Evolutionary conservation across 2,888 invertebrate species (phyloP).

Genomic region (Caenorhabditis becei): DNA sequence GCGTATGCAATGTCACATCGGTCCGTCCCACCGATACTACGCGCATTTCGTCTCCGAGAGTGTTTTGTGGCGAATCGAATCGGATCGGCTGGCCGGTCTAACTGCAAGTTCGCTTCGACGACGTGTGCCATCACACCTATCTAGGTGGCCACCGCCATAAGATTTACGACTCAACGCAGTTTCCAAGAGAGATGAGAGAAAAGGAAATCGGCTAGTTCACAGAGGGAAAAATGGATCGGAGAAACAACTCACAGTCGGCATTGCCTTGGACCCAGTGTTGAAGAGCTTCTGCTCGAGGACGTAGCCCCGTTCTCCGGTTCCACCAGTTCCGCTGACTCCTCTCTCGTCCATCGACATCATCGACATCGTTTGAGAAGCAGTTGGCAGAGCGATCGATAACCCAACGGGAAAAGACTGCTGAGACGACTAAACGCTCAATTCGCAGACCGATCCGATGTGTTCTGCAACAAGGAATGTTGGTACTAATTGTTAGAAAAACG

Average conservation of each 20-base stretch:
- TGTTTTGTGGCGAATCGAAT: conserved; percentile 33
- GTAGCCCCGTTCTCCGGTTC: conserved; percentile 37
- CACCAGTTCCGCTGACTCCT: conserved; percentile 24
- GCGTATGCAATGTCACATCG: conserved; percentile 49
- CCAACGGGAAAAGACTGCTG: conserved; percentile 3
- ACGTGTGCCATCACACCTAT: conserved; percentile 29
- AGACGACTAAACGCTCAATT: conserved; percentile 8
- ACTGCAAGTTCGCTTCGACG: conserved; percentile 19
- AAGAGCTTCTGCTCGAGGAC: conserved; percentile 64
- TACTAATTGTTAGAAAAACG: neutral
- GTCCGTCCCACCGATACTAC: conserved; percentile 35
- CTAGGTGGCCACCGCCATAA: conserved; percentile 2
- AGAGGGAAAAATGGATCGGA: conserved; percentile 3
- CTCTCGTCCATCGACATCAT: conserved; percentile 61
- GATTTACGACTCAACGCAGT: conserved; percentile 27
- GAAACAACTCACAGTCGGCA: conserved; percentile 63
- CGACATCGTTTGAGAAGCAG: conserved; percentile 34
- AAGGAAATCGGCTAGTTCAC: no score
- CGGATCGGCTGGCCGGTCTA: conserved; percentile 23
- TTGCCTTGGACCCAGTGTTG: conserved; percentile 61
- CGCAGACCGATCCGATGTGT: conserved; percentile 14
- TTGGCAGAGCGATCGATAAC: conserved; percentile 22
- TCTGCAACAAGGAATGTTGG: conserved; percentile 1
- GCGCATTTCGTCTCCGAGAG: conserved; percentile 43
- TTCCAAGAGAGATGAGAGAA: neutral